phyloP scores from a whole-genome alignment of 2,888 invertebrate species.

The Eupithecia inturbata region DNA sequence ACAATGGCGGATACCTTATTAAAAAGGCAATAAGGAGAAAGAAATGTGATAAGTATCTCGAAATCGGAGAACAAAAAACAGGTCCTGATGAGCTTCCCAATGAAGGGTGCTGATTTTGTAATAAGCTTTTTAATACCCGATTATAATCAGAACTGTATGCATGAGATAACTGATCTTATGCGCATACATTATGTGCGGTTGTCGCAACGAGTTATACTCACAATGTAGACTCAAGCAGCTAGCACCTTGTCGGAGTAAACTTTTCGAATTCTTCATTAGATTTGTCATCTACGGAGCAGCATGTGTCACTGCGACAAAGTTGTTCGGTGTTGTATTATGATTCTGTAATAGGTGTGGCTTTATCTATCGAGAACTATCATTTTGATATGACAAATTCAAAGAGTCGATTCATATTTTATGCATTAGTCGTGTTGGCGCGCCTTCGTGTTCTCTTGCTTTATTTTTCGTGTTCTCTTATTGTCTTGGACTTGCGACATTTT shows the following conservation, averaged over 20 bases:
- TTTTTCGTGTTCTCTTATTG: constrained; percentile 38
- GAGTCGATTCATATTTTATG: constrained; percentile 77
- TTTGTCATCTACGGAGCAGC: constrained; percentile 3
- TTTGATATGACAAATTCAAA: constrained; percentile 78
- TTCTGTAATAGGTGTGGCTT: constrained; percentile 53
- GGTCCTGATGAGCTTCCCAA: constrained; percentile 37
- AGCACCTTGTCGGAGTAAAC: constrained; percentile 33
- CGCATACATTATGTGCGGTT: constrained; percentile 60
- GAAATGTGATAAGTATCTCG: constrained; percentile 32
- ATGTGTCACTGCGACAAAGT: constrained; percentile 36
- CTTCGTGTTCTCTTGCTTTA: constrained; percentile 53
- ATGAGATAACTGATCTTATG: constrained; percentile 59
- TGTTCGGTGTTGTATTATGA: constrained; percentile 37
- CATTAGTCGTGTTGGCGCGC: constrained; percentile 66
- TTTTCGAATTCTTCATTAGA: constrained; percentile 15
- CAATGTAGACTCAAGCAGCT: constrained; percentile 28
- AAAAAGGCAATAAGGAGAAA: constrained; percentile 23
- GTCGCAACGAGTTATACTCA: constrained; percentile 63
- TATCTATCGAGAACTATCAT: constrained; percentile 65
- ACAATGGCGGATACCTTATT: constrained; percentile 10
- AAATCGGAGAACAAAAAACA: constrained; percentile 41
- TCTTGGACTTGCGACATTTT: constrained; percentile 24
- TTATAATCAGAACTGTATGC: constrained; percentile 44
- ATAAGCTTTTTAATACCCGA: constrained; percentile 47
- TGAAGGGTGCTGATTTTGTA: constrained; percentile 50